phyloP scores from a whole-genome alignment of 1,140 invertebrate species.

The Zelostemma sp. region DNA sequence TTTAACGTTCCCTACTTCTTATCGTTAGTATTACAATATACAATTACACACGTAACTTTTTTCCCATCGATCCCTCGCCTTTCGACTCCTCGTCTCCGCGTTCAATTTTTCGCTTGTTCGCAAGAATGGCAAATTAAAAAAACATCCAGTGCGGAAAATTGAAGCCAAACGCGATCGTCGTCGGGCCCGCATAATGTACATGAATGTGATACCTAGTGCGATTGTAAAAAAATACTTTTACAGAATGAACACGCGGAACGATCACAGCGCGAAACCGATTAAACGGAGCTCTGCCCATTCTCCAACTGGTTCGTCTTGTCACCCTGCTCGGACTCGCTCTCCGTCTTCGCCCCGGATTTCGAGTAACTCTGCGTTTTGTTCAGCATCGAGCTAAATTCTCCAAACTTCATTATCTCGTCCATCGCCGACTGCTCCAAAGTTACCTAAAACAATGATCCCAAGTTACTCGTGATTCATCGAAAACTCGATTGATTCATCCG shows the following conservation, averaged over 20 bases:
- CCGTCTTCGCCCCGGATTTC: conserved; percentile 29
- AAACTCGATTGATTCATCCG: conserved; percentile 3
- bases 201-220: not conserved
- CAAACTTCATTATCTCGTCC: conserved; percentile 63
- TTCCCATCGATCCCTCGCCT: too few relatives aligned
- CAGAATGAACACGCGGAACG: not conserved
- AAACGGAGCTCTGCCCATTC: conserved; percentile 43
- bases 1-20: too few relatives aligned
- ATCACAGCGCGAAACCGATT: conserved; percentile 18
- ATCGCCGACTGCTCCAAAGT: conserved; percentile 59
- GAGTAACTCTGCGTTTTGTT: conserved; percentile 57
- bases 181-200: not conserved
- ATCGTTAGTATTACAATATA: too few relatives aligned
- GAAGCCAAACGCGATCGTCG: not conserved
- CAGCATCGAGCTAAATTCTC: conserved; percentile 63
- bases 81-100: not conserved
- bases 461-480: too few relatives aligned
- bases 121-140: too few relatives aligned
- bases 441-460: conserved; percentile 52
- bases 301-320: conserved; percentile 46
- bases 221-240: conserved; percentile 13
- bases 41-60: too few relatives aligned
- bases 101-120: not conserved
- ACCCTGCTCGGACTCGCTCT: conserved; percentile 21
- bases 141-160: not conserved